phyloP scores from a whole-genome alignment of 2,888 invertebrate genomes.

The Thysanoteuthis rhombus region DNA sequence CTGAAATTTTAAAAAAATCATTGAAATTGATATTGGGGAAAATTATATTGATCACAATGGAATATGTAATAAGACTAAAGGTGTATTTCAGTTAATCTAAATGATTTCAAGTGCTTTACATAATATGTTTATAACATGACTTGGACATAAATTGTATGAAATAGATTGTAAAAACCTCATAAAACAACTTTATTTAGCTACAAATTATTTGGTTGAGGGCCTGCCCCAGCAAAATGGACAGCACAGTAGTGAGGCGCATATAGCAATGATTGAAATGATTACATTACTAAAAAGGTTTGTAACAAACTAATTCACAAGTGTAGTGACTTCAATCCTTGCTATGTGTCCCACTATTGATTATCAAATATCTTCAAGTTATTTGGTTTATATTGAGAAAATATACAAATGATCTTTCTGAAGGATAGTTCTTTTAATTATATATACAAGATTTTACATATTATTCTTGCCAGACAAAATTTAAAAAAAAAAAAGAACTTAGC shows the following conservation, averaged over 20 bases:
- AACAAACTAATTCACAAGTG: too few relatives aligned
- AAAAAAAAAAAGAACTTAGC: neutral
- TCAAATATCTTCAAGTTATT: neutral
- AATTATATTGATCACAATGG: neutral
- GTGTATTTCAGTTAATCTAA: too few relatives aligned
- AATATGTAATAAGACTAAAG: neutral
- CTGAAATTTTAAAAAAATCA: neutral
- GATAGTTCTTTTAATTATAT: too few relatives aligned
- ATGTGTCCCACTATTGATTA: neutral
- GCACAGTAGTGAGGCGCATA: too few relatives aligned
- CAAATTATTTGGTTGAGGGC: neutral
- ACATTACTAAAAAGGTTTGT: too few relatives aligned
- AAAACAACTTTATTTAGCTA: neutral
- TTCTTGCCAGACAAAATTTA: neutral
- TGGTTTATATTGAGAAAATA: neutral
- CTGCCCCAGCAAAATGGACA: neutral
- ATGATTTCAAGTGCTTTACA: too few relatives aligned
- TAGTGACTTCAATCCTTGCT: neutral
- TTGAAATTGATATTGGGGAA: neutral
- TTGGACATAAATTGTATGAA: neutral
- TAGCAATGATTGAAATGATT: too few relatives aligned
- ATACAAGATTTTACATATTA: too few relatives aligned
- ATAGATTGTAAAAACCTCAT: neutral
- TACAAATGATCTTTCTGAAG: neutral
- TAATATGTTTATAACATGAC: neutral